phyloP scores from a whole-genome alignment of 2,797 vertebrate species.

The Sebastes baramenuke region DNA sequence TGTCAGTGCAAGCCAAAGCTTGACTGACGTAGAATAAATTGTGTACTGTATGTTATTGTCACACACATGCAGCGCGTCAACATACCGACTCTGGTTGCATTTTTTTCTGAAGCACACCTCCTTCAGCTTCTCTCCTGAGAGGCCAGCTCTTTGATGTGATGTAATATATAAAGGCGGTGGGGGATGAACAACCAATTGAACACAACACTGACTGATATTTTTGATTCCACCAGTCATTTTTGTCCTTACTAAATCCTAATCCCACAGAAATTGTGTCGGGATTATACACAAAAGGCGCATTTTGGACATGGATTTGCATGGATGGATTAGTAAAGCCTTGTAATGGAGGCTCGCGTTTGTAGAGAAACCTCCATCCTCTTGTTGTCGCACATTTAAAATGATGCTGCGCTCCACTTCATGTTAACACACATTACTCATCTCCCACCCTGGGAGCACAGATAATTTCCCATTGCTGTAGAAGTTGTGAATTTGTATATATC shows the following conservation, averaged over 20 bases:
- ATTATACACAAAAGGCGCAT: conserved; percentile 83
- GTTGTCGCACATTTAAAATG: conserved; percentile 65
- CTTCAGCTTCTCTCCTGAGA: conserved; percentile 4
- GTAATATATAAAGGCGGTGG: conserved; percentile 21
- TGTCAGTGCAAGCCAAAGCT: not conserved
- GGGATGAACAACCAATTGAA: conserved; percentile 57
- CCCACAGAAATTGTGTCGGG: conserved; percentile 79
- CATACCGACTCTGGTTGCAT: not conserved
- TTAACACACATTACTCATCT: conserved; percentile 69
- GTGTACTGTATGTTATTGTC: conserved; percentile 9
- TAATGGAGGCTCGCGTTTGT: conserved; percentile 76
- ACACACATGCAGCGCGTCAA: not conserved
- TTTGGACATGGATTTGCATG: conserved; percentile 83
- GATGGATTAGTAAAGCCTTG: conserved; percentile 81
- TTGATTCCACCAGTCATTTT: conserved; percentile 57
- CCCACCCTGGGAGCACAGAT: conserved; percentile 58
- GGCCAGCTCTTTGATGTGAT: conserved; percentile 54
- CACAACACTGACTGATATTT: conserved; percentile 58
- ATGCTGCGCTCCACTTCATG: conserved; percentile 53
- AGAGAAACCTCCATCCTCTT: conserved; percentile 63
- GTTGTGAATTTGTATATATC: conserved; percentile 69
- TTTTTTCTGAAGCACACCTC: not conserved
- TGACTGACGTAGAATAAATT: conserved; percentile 20
- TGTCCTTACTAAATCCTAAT: conserved; percentile 74
- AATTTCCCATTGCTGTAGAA: conserved; percentile 54